These are phyloP conservation scores for Papilio dardanus DNA, from an alignment of 1,140 invertebrate species.

Conservation along the genomic window DNA sequence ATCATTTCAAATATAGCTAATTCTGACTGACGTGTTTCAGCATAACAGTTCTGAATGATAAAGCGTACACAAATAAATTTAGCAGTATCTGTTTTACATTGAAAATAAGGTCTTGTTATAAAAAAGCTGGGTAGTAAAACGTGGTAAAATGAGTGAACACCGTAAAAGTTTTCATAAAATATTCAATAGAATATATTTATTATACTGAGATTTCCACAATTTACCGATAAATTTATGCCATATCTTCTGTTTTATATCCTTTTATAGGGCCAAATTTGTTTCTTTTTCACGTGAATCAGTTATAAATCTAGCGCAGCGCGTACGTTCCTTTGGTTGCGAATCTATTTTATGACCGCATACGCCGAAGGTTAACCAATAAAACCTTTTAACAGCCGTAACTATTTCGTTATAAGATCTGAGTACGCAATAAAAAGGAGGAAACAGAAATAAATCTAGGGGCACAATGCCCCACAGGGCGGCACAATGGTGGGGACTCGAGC, in stretches of 20 bases:
- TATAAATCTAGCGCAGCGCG: slow-evolving; percentile 76
- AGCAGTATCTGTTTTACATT: slow-evolving; percentile 43
- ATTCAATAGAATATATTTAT: slow-evolving; percentile 81
- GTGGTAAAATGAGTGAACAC: slow-evolving; percentile 72
- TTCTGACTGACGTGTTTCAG: slow-evolving; percentile 41
- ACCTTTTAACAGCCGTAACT: slow-evolving; percentile 82
- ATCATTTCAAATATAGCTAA: neutral
- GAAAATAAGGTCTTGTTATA: slow-evolving; percentile 60
- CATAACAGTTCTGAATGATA: slow-evolving; percentile 39
- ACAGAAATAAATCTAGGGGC: slow-evolving; percentile 79
- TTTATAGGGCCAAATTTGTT: slow-evolving; percentile 75
- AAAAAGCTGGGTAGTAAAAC: slow-evolving; percentile 69
- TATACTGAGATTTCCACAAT: slow-evolving; percentile 79
- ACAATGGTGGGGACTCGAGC: slow-evolving; percentile 49
- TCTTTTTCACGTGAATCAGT: slow-evolving; percentile 78
- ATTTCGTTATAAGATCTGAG: slow-evolving; percentile 82
- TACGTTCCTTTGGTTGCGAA: slow-evolving; percentile 79
- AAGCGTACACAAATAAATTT: slow-evolving; percentile 28
- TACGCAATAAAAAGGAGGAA: slow-evolving; percentile 81
- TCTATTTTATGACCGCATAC: slow-evolving; percentile 80
- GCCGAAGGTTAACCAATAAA: slow-evolving; percentile 82
- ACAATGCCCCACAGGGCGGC: slow-evolving; percentile 61
- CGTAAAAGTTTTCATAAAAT: slow-evolving; percentile 76
- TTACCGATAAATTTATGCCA: slow-evolving; percentile 76
- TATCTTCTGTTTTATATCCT: slow-evolving; percentile 77